These are phyloP conservation scores for Pavo muticus DNA, from an alignment of 2,113 vertebrate genomes.

Conservation along the genomic window DNA sequence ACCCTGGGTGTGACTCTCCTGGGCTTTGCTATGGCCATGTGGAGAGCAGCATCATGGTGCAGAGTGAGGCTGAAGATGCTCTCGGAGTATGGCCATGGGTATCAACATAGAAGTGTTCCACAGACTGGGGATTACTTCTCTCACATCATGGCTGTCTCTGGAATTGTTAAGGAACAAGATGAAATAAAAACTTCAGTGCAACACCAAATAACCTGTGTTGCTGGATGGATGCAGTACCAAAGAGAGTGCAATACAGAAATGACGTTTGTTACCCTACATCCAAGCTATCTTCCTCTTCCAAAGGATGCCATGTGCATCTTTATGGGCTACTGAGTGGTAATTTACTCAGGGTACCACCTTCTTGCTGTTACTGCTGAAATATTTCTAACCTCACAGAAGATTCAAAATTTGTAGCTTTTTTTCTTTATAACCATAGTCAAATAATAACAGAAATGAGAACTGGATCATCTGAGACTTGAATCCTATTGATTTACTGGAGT, in stretches of 20 bases:
- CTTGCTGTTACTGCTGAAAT: background rate
- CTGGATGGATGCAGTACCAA: background rate
- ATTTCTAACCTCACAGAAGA: background rate
- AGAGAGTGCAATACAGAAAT: background rate
- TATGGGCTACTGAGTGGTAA: background rate
- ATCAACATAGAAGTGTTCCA: background rate
- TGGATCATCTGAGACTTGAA: background rate
- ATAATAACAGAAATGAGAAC: background rate
- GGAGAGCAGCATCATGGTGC: background rate
- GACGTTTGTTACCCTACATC: background rate
- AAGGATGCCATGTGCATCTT: background rate
- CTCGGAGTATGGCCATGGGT: accelerated
- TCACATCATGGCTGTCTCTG: background rate
- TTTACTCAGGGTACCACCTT: background rate
- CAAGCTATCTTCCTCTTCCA: background rate
- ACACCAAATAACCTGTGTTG: background rate
- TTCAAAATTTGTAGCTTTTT: background rate
- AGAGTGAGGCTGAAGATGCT: accelerated
- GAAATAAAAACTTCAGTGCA: conserved; percentile 18
- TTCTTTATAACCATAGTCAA: background rate
- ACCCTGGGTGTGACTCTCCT: background rate
- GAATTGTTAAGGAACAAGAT: conserved; percentile 50
- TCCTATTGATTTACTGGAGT: background rate
- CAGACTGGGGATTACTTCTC: background rate
- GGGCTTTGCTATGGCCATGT: accelerated